These are phyloP conservation scores for Ceuthmochares aereus DNA, from an alignment of 2,113 vertebrate genomes.

Conservation along the genomic window DNA sequence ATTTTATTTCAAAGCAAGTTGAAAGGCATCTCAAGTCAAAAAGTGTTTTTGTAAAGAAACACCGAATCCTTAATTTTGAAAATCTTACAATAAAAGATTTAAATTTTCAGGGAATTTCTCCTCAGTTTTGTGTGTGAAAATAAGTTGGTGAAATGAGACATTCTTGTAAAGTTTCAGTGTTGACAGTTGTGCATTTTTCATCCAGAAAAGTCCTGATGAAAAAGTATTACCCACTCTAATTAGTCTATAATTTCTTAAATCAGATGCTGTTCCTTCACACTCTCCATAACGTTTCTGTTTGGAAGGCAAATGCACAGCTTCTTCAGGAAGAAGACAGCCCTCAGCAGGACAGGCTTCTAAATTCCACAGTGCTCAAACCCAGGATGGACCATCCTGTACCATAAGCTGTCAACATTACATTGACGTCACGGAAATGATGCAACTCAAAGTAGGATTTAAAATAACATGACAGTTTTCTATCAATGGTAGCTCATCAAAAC, in stretches of 20 bases:
- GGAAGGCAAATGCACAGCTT: neutral
- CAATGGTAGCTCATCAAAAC: neutral
- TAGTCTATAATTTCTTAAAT: neutral
- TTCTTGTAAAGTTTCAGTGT: conserved; percentile 2
- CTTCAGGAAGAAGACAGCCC: neutral
- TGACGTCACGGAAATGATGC: neutral
- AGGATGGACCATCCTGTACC: fast-evolving
- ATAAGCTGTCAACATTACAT: fast-evolving
- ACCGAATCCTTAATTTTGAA: neutral
- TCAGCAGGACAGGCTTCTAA: neutral
- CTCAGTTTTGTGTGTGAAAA: neutral
- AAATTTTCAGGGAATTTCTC: neutral
- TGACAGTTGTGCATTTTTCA: neutral
- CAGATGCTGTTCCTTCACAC: neutral
- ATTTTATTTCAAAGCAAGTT: conserved; percentile 50
- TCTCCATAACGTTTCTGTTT: neutral
- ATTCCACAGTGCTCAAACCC: neutral
- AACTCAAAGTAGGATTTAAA: neutral
- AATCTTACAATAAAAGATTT: neutral
- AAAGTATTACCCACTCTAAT: neutral
- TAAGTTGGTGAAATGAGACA: neutral
- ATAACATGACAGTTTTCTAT: neutral
- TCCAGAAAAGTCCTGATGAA: neutral
- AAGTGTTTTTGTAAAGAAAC: neutral
- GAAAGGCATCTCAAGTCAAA: conserved; percentile 19